Base-by-base conservation (phyloP, 1,140 invertebrate genomes). In the Penaeus vannamei region DNA sequence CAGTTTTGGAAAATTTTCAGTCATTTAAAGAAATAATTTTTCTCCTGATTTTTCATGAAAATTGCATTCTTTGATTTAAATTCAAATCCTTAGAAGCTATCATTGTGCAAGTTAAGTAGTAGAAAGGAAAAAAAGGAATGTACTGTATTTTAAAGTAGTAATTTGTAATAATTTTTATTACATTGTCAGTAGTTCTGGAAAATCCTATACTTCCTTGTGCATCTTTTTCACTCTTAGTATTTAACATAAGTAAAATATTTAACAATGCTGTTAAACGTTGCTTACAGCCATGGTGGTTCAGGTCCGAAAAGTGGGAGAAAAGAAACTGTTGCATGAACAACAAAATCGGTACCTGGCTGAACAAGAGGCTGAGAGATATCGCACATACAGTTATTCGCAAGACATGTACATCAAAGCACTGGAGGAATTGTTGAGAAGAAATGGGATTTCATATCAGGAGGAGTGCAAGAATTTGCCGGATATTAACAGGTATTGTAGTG, bases 351-450 rank as follows among this genome's bases (percentile, higher is more conserved):
- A 64, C 22, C 32, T 46, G 22, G 85, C 62, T 17, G 85, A 81
- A 61, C 85, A 86, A 60, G 85, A 80, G 26, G 64, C 80, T 23
- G 76, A 60, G 46, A 62, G 61, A 32, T 86, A 80, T 12, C 85
- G 85, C 46, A 66, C 76, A 8, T 62, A 66, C 59, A 80, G 60
- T 72, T 86, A 81, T 64, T 60, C 85, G 7, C 76, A 86, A 61
- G 85, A 86, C n/a, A 36, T 80, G 46, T 86, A 86, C 60, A 86
- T 86, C 32, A 86, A 86, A 64, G 19, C 23, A 26, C 77, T 86
- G 14, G 69, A 86, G 32, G 85, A 86, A 22, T 22, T 86, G 1
- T 32, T 86, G 36, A 86, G 26, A 62, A 64, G 79, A 61, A 86
- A 86, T 66, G 62, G 62, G 10, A 86, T 86, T 29, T 81, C 85